phyloP scores from a whole-genome alignment of 2,113 vertebrate species.

The Brachyhypopomus occidentalis region DNA sequence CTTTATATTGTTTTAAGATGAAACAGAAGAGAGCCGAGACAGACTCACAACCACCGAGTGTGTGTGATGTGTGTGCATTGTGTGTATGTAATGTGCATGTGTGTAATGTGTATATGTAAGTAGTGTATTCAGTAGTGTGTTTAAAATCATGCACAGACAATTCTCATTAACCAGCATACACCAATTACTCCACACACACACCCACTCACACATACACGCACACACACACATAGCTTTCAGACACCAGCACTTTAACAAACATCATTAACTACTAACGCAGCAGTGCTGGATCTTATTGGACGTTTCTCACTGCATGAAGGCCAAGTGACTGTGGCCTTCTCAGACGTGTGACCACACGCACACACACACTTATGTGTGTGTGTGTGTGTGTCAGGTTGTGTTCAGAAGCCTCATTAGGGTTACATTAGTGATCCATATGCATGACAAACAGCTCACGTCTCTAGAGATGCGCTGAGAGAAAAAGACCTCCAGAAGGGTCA shows the following conservation, averaged over 20 bases:
- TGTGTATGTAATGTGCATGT: too few species aligned
- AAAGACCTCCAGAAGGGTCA: too few species aligned
- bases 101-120: too few species aligned
- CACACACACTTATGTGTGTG: too few species aligned
- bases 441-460: too few species aligned
- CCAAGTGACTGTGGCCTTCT: neutral
- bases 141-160: neutral
- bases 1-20: too few species aligned
- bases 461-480: too few species aligned
- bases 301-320: neutral
- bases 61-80: neutral
- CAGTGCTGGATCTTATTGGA: neutral
- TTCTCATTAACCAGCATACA: slow-evolving; percentile 8
- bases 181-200: neutral
- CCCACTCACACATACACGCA: slow-evolving; percentile 3
- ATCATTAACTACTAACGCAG: neutral
- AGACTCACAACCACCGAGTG: neutral
- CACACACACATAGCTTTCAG: neutral
- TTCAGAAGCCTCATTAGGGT: too few species aligned
- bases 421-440: too few species aligned
- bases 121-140: neutral
- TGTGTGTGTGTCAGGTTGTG: too few species aligned
- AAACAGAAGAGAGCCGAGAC: too few species aligned
- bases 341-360: too few species aligned
- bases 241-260: neutral